Evolutionary conservation across 2,113 vertebrate species (phyloP).

Genomic region (Tursiops truncatus): DNA sequence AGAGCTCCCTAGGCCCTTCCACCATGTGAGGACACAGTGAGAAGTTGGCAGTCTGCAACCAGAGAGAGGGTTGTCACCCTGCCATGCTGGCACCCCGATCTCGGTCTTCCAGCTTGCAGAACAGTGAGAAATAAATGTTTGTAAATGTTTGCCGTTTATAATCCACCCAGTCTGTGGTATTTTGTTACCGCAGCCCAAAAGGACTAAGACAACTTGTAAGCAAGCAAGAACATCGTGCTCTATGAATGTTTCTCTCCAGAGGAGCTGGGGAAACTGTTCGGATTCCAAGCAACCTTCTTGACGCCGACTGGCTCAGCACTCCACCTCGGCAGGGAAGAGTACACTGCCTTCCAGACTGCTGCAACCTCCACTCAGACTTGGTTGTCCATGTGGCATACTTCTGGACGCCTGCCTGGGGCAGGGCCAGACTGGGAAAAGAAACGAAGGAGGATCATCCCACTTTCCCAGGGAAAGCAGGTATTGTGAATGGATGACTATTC

Average conservation of each 20-base stretch:
- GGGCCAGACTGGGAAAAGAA: neutral
- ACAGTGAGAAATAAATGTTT: neutral
- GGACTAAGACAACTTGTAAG: neutral
- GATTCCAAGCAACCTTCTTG: neutral
- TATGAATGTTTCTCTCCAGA: neutral
- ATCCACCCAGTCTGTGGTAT: neutral
- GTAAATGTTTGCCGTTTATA: neutral
- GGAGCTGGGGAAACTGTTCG: neutral
- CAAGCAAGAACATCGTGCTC: neutral
- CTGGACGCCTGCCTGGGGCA: neutral
- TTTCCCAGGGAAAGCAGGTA: neutral
- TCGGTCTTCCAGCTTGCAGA: neutral
- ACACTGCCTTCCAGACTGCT: neutral
- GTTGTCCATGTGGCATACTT: rapidly evolving
- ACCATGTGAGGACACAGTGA: neutral
- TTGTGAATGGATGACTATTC: neutral
- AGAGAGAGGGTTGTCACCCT: neutral
- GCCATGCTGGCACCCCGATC: neutral
- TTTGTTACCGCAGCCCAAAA: neutral
- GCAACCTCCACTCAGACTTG: neutral
- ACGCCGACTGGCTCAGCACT: neutral
- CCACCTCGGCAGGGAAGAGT: neutral
- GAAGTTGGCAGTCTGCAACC: neutral
- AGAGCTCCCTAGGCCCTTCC: neutral
- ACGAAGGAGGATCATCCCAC: neutral